Conservation (phyloP, 2,888 invertebrate genomes). For the Perizoma affinitatum region DNA sequence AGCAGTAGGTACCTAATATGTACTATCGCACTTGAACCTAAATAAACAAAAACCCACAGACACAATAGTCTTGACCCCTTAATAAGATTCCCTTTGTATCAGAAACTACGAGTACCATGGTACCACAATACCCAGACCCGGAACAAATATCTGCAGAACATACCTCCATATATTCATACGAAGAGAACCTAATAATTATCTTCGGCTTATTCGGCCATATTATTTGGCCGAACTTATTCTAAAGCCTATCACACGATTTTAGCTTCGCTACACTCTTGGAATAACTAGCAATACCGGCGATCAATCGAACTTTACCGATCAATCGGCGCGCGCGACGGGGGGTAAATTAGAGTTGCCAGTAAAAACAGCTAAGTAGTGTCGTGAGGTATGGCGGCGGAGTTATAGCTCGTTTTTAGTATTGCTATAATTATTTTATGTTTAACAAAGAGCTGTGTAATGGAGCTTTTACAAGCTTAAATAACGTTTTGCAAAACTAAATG, state of each 20-base stretch:
- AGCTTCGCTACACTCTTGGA: conserved; percentile 5
- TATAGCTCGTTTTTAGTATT: conserved; percentile 25
- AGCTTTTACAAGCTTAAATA: neutral
- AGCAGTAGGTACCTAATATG: too few species aligned
- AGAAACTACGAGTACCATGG: too few species aligned
- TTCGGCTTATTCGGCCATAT: neutral
- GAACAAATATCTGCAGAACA: too few species aligned
- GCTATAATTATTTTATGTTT: conserved; percentile 22
- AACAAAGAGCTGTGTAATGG: conserved; percentile 5
- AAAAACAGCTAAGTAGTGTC: conserved; percentile 45
- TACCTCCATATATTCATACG: too few species aligned
- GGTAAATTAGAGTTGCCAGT: conserved; percentile 55
- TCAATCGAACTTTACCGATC: conserved; percentile 40
- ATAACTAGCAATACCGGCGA: conserved; percentile 30
- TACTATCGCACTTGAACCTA: too few species aligned
- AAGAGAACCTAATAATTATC: too few species aligned
- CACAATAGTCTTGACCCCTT: too few species aligned
- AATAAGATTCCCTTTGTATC: too few species aligned
- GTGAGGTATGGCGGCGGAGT: conserved; percentile 27
- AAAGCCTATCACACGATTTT: neutral
- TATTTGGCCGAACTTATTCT: neutral
- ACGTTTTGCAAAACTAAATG: neutral
- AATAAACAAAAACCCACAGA: too few species aligned
- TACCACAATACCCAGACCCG: too few species aligned
- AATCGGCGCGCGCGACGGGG: conserved; percentile 46